Evolutionary conservation across 1,140 invertebrate genomes (phyloP), one percentile per base, ranked within the genome.

Genomic region (Cecropterus lyciades): DNA sequence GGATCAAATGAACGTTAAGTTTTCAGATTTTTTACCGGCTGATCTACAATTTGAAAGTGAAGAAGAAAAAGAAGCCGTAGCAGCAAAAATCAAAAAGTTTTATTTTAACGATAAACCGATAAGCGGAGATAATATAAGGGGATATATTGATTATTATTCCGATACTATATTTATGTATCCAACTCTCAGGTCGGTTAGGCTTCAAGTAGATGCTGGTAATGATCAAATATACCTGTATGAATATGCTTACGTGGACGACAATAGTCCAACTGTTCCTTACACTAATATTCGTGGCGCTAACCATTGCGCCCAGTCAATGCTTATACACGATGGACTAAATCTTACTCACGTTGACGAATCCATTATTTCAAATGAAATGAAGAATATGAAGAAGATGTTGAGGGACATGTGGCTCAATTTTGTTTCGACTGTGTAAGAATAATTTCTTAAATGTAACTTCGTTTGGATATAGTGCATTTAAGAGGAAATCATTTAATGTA

Each of bases 141-240:
- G 43, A n/a, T 85, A 73, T 52, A 65, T 85, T 3, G 62, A 79
- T 53, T 82, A 66, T 43, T 73, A 75, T 37, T 65, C 74, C 14
- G 82, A 85, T 57, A 45, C 77, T 1, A 24, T 73, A 7, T 77
- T 85, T 66, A 24, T 62, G 0, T 79, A 70, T 67, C 33, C 77
- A 0, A 72, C 52, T 1, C 27, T 83, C 5, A 67, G 73, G 17
- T 70, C 80, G 4, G 62, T 73, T 1, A 71, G 65, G 14, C 17
- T 76, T 17, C 79, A 79, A n/a, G 49, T 68, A 1, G 60, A 73
- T 16, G 67, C 73, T 10, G 78, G 79, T 30, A 57, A 77, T 42
- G 53, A 80, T 17, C 42, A 68, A 46, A 67, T 82, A 69, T 82
- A 78, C 62, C 56, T 85, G 20, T 85, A 82, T 46, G 77, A 79